Evolutionary conservation across 2,888 invertebrate genomes (phyloP), one percentile per base, ranked within the genome.

Genomic region (Peribatodes rhomboidaria): DNA sequence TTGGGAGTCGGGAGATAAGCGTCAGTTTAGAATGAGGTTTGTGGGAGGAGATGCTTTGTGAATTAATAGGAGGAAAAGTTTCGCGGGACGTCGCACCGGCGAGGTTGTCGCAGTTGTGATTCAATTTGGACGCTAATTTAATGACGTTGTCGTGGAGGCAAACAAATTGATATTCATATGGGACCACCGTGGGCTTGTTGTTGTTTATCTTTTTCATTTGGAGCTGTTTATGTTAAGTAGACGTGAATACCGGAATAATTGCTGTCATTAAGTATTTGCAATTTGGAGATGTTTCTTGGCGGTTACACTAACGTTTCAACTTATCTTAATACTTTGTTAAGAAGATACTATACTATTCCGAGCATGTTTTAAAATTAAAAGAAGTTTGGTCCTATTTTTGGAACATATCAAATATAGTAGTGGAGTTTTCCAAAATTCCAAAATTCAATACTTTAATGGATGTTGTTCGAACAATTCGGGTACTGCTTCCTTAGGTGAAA

Each of bases 121-220:
- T 93, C 92, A 92, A 92, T 93, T 93, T 92, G 89, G 88, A 87
- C 91, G 92, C 91, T 93, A 93, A 93, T 93, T 93, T 92, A 89
- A 92, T 92, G 92, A 92, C 87, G 89, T 85, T 89, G 88, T 87
- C 83, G 88, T 72, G 83, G 82, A 88, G 82, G 88, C 85, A 91
- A 92, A 90, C 92, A 92, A 90, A 92, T 93, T 92, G 92, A 92
- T 92, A 93, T 92, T 92, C 93, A 93, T 91, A 92, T 92, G 92
- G 92, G 92, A 92, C 90, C 84, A 80, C 80, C 81, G 81, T 78
- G 78, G 80, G 81, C 82, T 86, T 86, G 84, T 86, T 86, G 84
- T 86, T 87, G 82, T 86, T 86, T 85, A 83, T 86, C 80, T 86
- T 87, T 86, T 78, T 80, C 67, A 74, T 78, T 79, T 72, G 66